Evolutionary conservation across 2,113 vertebrate genomes (phyloP), one percentile per base, ranked within the genome.

Genomic region (Corythoichthys haematopterus): DNA sequence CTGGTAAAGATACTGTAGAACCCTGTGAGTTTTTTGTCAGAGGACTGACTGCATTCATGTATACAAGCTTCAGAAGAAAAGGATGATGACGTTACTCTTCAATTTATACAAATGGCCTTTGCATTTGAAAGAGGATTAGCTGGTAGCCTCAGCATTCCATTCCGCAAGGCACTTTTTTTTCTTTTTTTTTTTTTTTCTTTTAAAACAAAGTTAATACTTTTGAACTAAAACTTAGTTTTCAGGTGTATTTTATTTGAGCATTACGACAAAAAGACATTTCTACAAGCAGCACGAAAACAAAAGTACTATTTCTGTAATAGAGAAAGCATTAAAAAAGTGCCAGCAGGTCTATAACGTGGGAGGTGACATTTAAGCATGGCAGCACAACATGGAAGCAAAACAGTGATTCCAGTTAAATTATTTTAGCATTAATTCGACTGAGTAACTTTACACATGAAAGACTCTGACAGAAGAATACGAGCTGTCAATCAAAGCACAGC

Each of bases 311-410:
- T 65, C 74, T 67, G 51, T 67, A 71, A 65, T 66, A 64, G 50
- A 62, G 71, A 71, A 67, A 12, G 45, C 66, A 71, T 76, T 62
- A 65, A 80, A 53, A 79, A 80, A 76, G 11, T 65, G 64, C 65
- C 76, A 76, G 73, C 68, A 65, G 40, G 20, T 40, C n/a, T n/a
- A 77, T 69, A 20, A 58, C 43, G 74, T 78, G 47, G 81, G 77
- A 83, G 84, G 80, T 85, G 81, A 75, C 75, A 74, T 81, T 75
- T 51, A 81, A 76, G 66, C 57, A 64, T 35, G 60, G 69, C 52
- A 66, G 74, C 57, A 58, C 43, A 11, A 67, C 59, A 61, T 50
- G 47, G 52, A 75, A 58, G 62, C 40, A 5, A 62, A 62, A n/a
- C 38, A 72, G 16, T 11, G 36, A 72, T 51, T 64, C 64, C 60